Base-by-base conservation (phyloP, 2,888 invertebrate species). In the Carpatolechia fugitivella region DNA sequence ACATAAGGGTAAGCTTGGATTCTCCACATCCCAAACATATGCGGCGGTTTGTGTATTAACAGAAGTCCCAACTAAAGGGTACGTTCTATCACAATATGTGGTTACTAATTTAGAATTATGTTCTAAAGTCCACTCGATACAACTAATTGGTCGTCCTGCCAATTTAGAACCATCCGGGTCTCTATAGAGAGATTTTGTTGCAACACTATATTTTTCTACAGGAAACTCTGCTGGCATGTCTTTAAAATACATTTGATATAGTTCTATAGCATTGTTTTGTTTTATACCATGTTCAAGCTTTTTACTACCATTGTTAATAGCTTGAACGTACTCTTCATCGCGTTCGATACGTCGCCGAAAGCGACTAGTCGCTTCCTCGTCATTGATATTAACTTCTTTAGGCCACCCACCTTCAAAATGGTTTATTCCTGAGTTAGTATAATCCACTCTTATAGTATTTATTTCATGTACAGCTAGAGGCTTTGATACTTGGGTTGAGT, bases 321-420 rank as follows among this genome's bases (percentile, higher is more conserved):
- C 91, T 57, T 91, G 85, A 44, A 94, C 89, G 76, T 95, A 96
- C 16, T 80, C 72, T 63, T 96, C 96, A 62, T 95, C 95, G 56
- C 95, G 94, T 75, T 96, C 95, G 24, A 94, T 85, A 70, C 95
- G 95, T 62, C 95, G 94, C 52, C 93, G 91, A 72, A 93, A 93
- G 51, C 95, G 91, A 18, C 91, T 72, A 1, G 94, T 93, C 61
- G 93, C 92, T 72, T 96, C 96, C 58, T 93, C 90, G 64, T 93
- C 93, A 44, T 82, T 74, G 57, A 80, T 81, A 57, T 91, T 89
- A 1, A 93, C 81, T 56, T 96, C 96, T 72, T 94, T 94, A 0
- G 95, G 95, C 96, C 96, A 96, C 1, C 96, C 96, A 40, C 96
- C 96, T 80, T 96, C 96, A 11, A 82, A 83, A 71, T 96, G 96